Base-by-base conservation (phyloP, 2,888 invertebrate genomes). In the Resseliella maxima region DNA sequence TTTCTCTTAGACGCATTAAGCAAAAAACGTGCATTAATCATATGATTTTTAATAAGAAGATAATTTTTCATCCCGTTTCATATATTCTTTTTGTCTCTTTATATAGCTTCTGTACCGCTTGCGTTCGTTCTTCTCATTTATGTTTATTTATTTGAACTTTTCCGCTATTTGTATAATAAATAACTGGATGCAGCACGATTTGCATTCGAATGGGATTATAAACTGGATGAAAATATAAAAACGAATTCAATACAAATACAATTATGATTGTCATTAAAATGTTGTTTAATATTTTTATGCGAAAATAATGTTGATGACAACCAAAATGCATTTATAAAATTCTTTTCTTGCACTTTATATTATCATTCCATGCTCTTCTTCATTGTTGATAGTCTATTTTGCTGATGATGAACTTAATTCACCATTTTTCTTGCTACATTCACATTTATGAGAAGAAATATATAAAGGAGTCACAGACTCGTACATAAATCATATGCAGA, bases 251-350 rank as follows among this genome's bases (percentile, higher is more conserved):
- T 72, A n/a, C 18, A 35, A 81, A 81, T 36, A 81, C 83, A 38
- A 38, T 83, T 83, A 83, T 83, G 36, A 83, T 38, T 38, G 41
- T 83, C 83, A 83, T 83, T 83, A 83, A 83, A 83, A 83, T 83
- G 83, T 83, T 83, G 36, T 83, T 72, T 72, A 27, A 31, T 72
- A 72, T 31, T 72, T 72, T 72, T 72, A 72, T 72, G 72, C 15
- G 72, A 31, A 35, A 72, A 72, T 72, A 72, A 72, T 72, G 72
- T 72, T 31, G 72, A 72, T 72, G 72, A 72, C 72, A 72, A 31
- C 72, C 31, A 72, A 72, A 72, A 72, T 72, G 72, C 72, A 72
- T 72, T 72, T 72, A 72, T 72, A 72, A 72, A 72, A 35, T 35
- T 27, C 31, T 72, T 3, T 6, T n/a, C 12, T 59, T 72, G 72